Evolutionary conservation across 2,113 vertebrate species (phyloP), one percentile per base, ranked within the genome.

Genomic region (Pygoscelis antarcticus): DNA sequence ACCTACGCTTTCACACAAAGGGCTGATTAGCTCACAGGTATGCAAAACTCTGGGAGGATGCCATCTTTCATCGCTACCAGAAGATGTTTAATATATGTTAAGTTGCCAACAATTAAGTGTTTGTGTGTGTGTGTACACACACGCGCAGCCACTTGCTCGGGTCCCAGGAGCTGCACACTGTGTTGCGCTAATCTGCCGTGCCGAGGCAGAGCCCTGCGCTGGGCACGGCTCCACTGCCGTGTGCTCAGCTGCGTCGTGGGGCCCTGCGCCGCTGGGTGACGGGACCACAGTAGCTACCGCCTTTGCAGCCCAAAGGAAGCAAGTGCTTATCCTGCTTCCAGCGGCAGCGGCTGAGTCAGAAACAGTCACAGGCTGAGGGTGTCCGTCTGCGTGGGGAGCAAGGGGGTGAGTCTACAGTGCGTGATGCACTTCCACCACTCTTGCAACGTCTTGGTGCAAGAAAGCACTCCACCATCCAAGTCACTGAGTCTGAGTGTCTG

Each of bases 11-110:
- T 95, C 89, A 87, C 87, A 96, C 95, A 94, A 96, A 96, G 60
- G 93, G 40, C 88, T 14, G 95, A 87, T 93, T 97, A 96, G 88
- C 94, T 95, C 92, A 95, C 72, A 95, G 65, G 84, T 85, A 89
- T 91, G 87, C 89, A 97, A 95, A 97, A 87, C 84, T 82, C 96
- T 97, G 96, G 97, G 95, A 97, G 91, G 96, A 92, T 96, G 95
- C 95, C 94, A 90, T 83, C 96, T 82, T 96, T 96, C 96, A 96
- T 94, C 92, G 5, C 72, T 86, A 94, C 87, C 85, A 95, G 75
- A 83, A 81, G 52, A 85, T 46, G 77, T 83, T 97, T 97, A 77
- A 90, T 86, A 26, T 15, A 91, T 10, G 49, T 72, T 34, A 86
- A 62, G 68, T 32, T 96, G 94, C 95, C 95, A 94, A 57, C 74